These are phyloP conservation scores for Nerophis lumbriciformis DNA, from an alignment of 2,113 vertebrate species.

Conservation along the genomic window DNA sequence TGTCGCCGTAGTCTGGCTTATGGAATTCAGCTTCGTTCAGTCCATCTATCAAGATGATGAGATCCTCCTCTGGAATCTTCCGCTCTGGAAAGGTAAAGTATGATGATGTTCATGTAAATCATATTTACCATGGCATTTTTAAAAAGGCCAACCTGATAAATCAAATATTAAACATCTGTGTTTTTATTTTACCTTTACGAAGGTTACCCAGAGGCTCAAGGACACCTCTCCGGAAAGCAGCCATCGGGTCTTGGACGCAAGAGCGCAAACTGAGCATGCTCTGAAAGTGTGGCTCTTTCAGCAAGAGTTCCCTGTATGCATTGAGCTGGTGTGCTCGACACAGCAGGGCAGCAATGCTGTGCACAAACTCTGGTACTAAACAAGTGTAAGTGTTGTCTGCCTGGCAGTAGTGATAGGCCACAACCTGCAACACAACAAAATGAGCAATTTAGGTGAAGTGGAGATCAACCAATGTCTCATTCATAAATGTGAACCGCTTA, in stretches of 20 bases:
- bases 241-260: constrained; percentile 91
- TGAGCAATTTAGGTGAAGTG: background rate
- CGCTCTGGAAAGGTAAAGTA: constrained; percentile 73
- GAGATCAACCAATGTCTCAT: background rate
- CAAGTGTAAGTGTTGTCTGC: constrained; percentile 98
- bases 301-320: constrained; percentile 85
- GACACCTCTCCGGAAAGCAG: constrained; percentile 86
- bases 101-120: background rate
- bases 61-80: constrained; percentile 92
- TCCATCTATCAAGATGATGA: constrained; percentile 91
- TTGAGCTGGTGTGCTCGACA: constrained; percentile 83
- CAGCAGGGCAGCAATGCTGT: constrained; percentile 88
- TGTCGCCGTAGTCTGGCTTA: constrained; percentile 97
- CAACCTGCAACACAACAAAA: constrained; percentile 74
- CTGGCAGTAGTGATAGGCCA: constrained; percentile 98
- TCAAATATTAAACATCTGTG: background rate
- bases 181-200: constrained; percentile 76
- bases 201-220: constrained; percentile 85
- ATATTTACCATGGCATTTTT: background rate
- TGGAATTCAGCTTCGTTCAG: constrained; percentile 99
- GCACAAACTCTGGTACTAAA: constrained; percentile 93
- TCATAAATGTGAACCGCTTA: background rate
- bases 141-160: background rate
- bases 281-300: constrained; percentile 86
- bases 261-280: constrained; percentile 93